Base-by-base conservation (phyloP, 1,140 invertebrate genomes). In the Drosophila micromelanica region DNA sequence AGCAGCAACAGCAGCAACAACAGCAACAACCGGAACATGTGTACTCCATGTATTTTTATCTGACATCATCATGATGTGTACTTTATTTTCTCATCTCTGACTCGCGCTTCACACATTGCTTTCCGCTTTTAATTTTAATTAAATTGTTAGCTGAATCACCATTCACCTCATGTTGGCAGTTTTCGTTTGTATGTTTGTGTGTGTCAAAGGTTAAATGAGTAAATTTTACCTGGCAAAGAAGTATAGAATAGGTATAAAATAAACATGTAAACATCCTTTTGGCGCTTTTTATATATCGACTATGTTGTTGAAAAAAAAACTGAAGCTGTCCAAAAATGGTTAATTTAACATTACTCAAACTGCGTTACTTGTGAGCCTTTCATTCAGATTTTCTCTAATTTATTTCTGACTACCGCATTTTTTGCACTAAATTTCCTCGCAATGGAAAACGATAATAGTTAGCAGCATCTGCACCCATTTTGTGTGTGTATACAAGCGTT, bases 61-160 rank as follows among this genome's bases (percentile, higher is more conserved):
- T 52, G 38, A 15, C 70, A 48, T 54, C 49, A 69, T 13, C 67
- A 55, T 45, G 57, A 54, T 46, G 48, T 62, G 65, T 35, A 52
- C 51, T 68, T 46, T 30, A 8, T 52, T 42, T 30, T 27, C 69
- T 52, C 51, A 63, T 30, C 52, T 57, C 20, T 11, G 27, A 17
- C 11, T 35, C 38, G n/a, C 38, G 15, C 12, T 63, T 20, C 8
- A 3, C 12, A 23, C 23, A 32, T 8, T 13, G 6, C 11, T 2
- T 4, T 20, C 8, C 23, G 69, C 35, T 71, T 72, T 59, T 46
- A 54, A 55, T 54, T 75, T 72, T 72, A 72, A 75, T 75, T 63
- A 64, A 75, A 64, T 75, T 75, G 73, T 75, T 75, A 64, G 45
- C 67, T 48, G 35, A 52, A 63, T 51, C 59, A 52, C 45, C 65